Percentiles rank a stretch among this genome's conserved stretches.
Conservation (phyloP, 1,140 invertebrate species). For the Neuroterus valhalla region DNA sequence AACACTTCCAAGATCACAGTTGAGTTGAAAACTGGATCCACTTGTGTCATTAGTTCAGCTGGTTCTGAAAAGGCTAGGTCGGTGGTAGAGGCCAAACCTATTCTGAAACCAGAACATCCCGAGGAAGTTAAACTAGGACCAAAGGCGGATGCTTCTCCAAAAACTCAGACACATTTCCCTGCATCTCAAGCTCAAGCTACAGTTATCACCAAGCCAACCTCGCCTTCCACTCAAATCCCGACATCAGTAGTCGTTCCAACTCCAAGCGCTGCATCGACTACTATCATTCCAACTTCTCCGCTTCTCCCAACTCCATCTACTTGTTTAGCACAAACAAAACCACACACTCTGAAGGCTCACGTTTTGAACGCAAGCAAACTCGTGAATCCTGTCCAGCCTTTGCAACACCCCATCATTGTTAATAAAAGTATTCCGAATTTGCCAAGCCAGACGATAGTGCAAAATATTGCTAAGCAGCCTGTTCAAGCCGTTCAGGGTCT, state of each 20-base stretch:
- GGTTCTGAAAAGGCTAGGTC: background rate
- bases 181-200: conserved; percentile 47
- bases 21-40: conserved; percentile 50
- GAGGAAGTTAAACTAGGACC: conserved; percentile 47
- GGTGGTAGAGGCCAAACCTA: background rate
- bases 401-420: conserved; percentile 51
- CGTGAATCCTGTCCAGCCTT: conserved; percentile 49
- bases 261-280: background rate
- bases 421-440: conserved; percentile 56
- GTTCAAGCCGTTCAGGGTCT: conserved; percentile 62
- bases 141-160: conserved; percentile 21
- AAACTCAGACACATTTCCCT: background rate
- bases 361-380: conserved; percentile 73
- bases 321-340: conserved; percentile 59
- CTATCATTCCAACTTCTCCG: conserved; percentile 31
- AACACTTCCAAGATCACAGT: conserved; percentile 45
- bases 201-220: conserved; percentile 64
- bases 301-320: background rate
- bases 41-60: conserved; percentile 20
- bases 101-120: background rate
- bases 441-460: conserved; percentile 60
- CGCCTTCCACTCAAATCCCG: conserved; percentile 52
- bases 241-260: conserved; percentile 34
- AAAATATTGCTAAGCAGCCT: conserved; percentile 67
- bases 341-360: conserved; percentile 77